Percentiles rank a stretch among this genome's conserved stretches.
Conservation (phyloP, 2,113 vertebrate genomes). For the Oophaga pumilio region DNA sequence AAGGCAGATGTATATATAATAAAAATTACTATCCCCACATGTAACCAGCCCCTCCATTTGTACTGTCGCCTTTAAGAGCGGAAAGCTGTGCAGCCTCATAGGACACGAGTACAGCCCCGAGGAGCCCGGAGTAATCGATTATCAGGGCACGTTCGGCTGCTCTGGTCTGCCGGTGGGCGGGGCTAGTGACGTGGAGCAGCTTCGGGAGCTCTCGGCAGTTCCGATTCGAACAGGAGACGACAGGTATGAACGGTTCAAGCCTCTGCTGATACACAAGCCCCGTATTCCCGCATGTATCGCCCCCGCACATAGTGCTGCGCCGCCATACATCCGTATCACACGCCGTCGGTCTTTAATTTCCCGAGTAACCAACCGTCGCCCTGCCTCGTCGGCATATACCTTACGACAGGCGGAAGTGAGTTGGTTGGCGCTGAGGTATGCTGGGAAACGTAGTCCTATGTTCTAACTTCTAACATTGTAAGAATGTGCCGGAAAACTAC, state of each 20-base stretch:
- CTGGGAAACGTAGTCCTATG: constrained; percentile 43
- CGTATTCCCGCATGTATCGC: not conserved
- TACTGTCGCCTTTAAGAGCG: too few relatives aligned
- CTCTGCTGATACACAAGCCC: not conserved
- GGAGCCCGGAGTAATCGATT: not conserved
- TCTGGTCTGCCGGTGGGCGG: constrained; percentile 46
- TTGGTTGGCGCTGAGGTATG: constrained; percentile 32
- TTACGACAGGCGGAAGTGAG: constrained; percentile 56
- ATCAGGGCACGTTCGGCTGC: not conserved
- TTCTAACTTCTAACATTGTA: not conserved
- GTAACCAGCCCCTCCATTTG: not conserved
- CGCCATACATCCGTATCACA: not conserved
- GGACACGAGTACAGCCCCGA: not conserved
- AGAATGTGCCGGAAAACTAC: not conserved
- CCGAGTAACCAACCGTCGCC: constrained; percentile 33
- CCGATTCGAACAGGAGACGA: constrained; percentile 22
- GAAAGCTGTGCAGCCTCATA: not conserved
- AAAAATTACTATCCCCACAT: too few relatives aligned
- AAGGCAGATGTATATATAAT: too few relatives aligned
- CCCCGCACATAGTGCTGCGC: not conserved
- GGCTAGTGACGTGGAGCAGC: constrained; percentile 46
- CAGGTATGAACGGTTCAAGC: not conserved
- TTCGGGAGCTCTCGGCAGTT: constrained; percentile 38
- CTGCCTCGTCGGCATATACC: constrained; percentile 46
- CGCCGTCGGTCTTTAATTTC: not conserved